Percentiles rank a stretch among this genome's conserved stretches.
Evolutionary conservation across 1,140 invertebrate species (phyloP).

Genomic region (Bombus sylvicola): DNA sequence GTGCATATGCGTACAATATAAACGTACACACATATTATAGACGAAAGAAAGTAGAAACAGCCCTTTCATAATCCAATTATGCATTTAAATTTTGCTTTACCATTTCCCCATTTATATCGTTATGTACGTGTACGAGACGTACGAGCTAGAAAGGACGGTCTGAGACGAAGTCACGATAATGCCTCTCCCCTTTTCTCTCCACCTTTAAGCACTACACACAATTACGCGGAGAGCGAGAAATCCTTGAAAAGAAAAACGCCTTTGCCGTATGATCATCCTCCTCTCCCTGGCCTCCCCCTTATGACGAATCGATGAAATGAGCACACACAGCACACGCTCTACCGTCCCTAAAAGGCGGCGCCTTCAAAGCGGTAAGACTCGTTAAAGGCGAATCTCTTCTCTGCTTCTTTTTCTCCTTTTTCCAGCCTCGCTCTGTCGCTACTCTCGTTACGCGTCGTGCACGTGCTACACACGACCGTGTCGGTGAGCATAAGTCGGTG

Average conservation of each 20-base stretch:
- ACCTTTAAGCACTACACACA: constrained; percentile 25
- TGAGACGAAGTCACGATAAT: constrained; percentile 10
- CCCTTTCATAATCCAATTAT: background rate
- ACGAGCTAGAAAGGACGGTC: background rate
- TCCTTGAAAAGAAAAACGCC: constrained; percentile 46
- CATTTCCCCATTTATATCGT: background rate
- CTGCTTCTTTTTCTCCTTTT: background rate
- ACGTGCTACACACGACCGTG: constrained; percentile 33
- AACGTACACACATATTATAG: too few species aligned
- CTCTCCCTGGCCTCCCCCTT: background rate
- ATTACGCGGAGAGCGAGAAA: constrained; percentile 49
- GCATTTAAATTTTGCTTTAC: background rate
- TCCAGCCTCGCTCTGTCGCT: background rate
- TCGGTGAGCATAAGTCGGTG: background rate
- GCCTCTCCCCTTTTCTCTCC: background rate
- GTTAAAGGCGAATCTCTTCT: constrained; percentile 59
- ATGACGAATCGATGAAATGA: constrained; percentile 31
- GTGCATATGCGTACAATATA: too few species aligned
- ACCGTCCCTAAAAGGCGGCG: constrained; percentile 60
- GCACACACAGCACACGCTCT: background rate
- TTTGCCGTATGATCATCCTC: constrained; percentile 26
- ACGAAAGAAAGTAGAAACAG: too few species aligned
- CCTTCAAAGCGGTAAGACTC: constrained; percentile 54
- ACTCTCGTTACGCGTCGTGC: constrained; percentile 52
- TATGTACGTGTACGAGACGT: background rate